These are phyloP conservation scores for Zaprionus africanus DNA, from an alignment of 1,140 invertebrate genomes.

Conservation along the genomic window DNA sequence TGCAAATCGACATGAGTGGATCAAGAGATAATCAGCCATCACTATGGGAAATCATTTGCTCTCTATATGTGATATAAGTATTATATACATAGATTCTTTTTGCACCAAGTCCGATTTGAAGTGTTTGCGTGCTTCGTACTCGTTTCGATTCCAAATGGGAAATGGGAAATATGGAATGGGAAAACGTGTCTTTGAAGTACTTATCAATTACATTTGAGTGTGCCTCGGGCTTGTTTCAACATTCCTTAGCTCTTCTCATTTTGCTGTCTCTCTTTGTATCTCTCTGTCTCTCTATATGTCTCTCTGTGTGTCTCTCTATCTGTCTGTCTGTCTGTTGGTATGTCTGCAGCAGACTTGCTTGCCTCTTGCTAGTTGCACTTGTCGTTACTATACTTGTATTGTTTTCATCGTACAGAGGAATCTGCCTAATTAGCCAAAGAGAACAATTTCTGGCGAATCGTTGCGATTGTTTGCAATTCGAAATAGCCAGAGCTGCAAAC, in stretches of 20 bases:
- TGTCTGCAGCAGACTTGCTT: background rate
- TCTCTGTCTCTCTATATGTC: background rate
- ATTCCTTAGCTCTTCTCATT: background rate
- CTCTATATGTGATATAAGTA: background rate
- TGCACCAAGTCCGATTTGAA: background rate
- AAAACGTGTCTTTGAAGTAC: constrained; percentile 43
- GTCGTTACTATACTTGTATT: background rate
- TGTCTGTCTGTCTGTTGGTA: too few relatives aligned
- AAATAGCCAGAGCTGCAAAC: background rate
- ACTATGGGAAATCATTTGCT: too few relatives aligned
- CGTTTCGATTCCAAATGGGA: constrained; percentile 4
- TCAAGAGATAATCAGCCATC: background rate
- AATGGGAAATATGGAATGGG: constrained; percentile 7
- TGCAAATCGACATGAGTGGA: background rate
- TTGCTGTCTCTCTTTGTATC: background rate
- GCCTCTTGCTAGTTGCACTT: background rate
- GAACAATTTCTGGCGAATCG: background rate
- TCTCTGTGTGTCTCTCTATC: background rate
- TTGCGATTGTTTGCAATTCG: background rate
- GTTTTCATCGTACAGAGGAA: background rate
- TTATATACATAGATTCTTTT: background rate
- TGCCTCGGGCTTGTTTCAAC: constrained; percentile 34
- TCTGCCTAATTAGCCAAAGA: constrained; percentile 6
- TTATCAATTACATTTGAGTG: constrained; percentile 51
- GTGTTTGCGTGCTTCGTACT: background rate